Conservation (phyloP, 2,888 invertebrate species). For the Rotaria magnacalcarata region DNA sequence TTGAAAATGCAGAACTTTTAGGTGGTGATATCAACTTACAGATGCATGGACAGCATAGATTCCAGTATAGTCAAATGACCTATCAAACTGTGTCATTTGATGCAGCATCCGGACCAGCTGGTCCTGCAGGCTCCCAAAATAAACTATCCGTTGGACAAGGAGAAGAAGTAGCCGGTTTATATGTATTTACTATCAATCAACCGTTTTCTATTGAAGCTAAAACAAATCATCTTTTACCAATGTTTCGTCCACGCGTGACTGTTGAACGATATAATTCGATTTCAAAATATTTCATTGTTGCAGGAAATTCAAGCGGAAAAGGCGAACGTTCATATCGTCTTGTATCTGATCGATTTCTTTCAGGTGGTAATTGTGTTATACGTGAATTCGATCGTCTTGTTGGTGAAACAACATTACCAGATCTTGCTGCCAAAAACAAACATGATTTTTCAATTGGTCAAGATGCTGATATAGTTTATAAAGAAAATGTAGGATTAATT, state of each 20-base stretch:
- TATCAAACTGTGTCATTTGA: too few species aligned
- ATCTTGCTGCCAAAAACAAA: not conserved
- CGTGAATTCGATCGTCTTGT: slow-evolving; percentile 23
- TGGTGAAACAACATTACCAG: not conserved
- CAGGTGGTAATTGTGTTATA: not conserved
- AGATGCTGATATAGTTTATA: not conserved
- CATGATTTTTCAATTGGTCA: slow-evolving; percentile 6
- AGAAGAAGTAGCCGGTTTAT: not conserved
- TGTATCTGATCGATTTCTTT: not conserved
- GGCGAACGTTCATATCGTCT: not conserved
- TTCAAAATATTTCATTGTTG: not conserved
- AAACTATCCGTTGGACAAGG: not conserved
- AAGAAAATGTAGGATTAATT: not conserved
- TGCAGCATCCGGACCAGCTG: too few species aligned
- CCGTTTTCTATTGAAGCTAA: not conserved
- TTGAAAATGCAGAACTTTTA: slow-evolving; percentile 1
- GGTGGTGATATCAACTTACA: slow-evolving; percentile 1
- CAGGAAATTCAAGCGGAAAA: not conserved
- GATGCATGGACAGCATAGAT: not conserved
- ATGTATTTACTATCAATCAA: not conserved
- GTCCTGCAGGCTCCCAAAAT: too few species aligned
- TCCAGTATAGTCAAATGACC: too few species aligned
- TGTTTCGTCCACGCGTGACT: not conserved
- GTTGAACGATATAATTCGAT: not conserved
- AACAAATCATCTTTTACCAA: not conserved